Conservation (phyloP, 2,797 vertebrate species). For the Platyrinchus mystaceus region DNA sequence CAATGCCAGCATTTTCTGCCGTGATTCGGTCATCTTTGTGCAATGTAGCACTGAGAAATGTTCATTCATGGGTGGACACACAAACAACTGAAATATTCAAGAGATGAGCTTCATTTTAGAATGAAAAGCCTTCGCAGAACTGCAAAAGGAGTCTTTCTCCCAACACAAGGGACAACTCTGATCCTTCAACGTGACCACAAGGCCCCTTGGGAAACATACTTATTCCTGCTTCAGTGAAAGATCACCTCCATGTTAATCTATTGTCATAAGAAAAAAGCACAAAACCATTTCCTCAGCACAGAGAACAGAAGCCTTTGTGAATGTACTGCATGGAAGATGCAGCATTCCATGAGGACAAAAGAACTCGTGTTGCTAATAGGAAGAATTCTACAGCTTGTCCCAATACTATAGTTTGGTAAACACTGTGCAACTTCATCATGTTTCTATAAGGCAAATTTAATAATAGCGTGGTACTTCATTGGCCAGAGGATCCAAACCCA, state of each 20-base stretch:
- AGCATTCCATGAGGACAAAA: not conserved
- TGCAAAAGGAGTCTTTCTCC: not conserved
- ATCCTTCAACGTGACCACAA: not conserved
- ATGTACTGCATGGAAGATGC: not conserved
- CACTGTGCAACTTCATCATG: not conserved
- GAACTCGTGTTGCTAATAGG: not conserved
- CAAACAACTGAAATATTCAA: slow-evolving; percentile 76
- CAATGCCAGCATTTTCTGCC: slow-evolving; percentile 81
- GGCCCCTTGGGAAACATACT: not conserved
- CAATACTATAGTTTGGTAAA: not conserved
- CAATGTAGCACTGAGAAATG: slow-evolving; percentile 66
- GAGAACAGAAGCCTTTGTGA: not conserved
- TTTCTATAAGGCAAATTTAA: not conserved
- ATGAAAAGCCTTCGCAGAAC: not conserved
- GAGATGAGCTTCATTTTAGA: slow-evolving; percentile 59
- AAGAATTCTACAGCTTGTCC: not conserved
- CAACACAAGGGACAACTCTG: not conserved
- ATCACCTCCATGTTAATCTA: not conserved
- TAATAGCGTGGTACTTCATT: not conserved
- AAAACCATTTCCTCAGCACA: not conserved
- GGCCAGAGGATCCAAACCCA: not conserved
- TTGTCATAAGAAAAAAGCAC: not conserved
- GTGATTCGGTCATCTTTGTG: slow-evolving; percentile 72
- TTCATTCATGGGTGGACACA: slow-evolving; percentile 70
- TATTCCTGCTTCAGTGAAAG: not conserved